Evolutionary conservation across 2,113 vertebrate genomes (phyloP).

Genomic region (Plectropomus leopardus): DNA sequence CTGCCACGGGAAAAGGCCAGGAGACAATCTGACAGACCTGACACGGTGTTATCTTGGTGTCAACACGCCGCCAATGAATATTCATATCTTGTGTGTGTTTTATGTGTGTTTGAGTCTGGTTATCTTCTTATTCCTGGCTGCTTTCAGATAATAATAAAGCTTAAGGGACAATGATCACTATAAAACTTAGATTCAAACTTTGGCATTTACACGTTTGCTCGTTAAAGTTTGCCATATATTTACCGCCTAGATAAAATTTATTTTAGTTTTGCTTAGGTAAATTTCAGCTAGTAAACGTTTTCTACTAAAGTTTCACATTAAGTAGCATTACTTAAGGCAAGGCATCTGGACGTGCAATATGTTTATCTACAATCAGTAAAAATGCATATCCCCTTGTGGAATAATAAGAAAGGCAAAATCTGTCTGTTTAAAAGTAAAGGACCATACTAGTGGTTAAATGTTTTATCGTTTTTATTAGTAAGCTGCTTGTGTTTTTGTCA

Average conservation of each 20-base stretch:
- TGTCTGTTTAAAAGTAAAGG: slow-evolving; percentile 5
- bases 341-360: not conserved
- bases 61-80: slow-evolving; percentile 74
- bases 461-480: not conserved
- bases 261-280: not conserved
- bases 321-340: not conserved
- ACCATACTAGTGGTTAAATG: not conserved
- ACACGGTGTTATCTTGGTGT: slow-evolving; percentile 66
- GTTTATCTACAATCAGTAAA: not conserved
- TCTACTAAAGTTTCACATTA: not conserved
- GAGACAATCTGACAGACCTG: slow-evolving; percentile 69
- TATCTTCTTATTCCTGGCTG: slow-evolving; percentile 41
- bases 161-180: slow-evolving; percentile 29
- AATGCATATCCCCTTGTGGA: not conserved
- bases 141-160: slow-evolving; percentile 49
- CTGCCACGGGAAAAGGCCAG: slow-evolving; percentile 56
- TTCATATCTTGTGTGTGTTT: slow-evolving; percentile 60
- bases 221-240: not conserved
- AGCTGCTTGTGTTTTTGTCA: not conserved
- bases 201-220: not conserved
- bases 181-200: slow-evolving; percentile 26
- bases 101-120: slow-evolving; percentile 18
- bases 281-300: not conserved
- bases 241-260: not conserved
- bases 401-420: not conserved